Conservation (phyloP, 2,797 vertebrate genomes). For the Protonibea diacanthus region DNA sequence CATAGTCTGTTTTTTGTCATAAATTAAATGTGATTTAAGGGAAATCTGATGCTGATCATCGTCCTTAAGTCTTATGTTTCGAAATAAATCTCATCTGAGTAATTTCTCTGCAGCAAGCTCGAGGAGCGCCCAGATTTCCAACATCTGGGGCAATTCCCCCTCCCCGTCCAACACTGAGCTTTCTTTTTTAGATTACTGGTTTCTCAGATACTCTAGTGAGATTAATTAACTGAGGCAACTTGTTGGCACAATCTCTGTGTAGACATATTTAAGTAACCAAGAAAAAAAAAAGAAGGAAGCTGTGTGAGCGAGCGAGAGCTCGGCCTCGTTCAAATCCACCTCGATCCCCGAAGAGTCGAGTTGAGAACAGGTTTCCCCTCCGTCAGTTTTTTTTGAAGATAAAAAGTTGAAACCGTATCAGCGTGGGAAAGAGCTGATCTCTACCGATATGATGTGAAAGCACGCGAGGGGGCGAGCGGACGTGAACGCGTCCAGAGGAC, state of each 20-base stretch:
- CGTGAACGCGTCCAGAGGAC: background rate
- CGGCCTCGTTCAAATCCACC: conserved; percentile 36
- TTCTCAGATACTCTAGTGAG: conserved; percentile 24
- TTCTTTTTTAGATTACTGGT: background rate
- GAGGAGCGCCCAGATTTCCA: background rate
- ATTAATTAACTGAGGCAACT: conserved; percentile 53
- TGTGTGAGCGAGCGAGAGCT: conserved; percentile 9
- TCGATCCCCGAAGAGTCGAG: conserved; percentile 19
- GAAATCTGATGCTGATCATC: background rate
- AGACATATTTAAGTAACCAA: conserved; percentile 21
- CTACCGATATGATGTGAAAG: background rate
- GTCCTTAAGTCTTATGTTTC: conserved; percentile 3
- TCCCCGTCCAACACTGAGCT: background rate
- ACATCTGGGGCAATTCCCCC: conserved; percentile 20
- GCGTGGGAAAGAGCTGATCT: conserved; percentile 25
- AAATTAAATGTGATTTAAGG: background rate
- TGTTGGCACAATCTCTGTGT: conserved; percentile 24
- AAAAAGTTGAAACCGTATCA: background rate
- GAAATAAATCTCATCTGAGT: conserved; percentile 2
- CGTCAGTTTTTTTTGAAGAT: conserved; percentile 4
- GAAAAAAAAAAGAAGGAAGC: conserved; percentile 26
- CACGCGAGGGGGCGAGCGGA: background rate
- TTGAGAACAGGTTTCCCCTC: conserved; percentile 23
- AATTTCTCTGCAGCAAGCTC: background rate
- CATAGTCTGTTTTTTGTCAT: background rate